phyloP scores from a whole-genome alignment of 2,113 vertebrate genomes.

The Lagopus muta region DNA sequence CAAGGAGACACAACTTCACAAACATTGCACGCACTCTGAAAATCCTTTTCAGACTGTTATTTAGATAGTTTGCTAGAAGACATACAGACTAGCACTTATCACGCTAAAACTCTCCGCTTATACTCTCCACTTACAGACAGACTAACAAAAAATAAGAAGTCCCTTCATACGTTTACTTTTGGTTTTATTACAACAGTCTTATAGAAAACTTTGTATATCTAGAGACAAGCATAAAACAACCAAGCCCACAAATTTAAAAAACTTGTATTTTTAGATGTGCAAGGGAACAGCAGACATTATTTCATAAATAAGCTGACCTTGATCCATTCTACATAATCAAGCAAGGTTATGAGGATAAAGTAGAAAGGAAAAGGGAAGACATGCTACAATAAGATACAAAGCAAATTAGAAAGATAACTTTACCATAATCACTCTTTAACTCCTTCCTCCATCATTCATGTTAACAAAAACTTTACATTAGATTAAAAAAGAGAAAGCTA shows the following conservation, averaged over 20 bases:
- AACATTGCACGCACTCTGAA: not conserved
- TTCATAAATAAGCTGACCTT: not conserved
- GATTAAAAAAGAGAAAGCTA: not conserved
- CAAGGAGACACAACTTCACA: not conserved
- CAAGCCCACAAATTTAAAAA: not conserved
- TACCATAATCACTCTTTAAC: not conserved
- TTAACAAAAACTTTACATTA: not conserved
- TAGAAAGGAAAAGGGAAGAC: not conserved
- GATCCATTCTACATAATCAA: not conserved
- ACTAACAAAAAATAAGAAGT: not conserved
- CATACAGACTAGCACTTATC: not conserved
- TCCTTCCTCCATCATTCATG: not conserved
- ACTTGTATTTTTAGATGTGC: not conserved
- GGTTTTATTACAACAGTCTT: not conserved
- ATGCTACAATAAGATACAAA: not conserved
- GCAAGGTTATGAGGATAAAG: not conserved
- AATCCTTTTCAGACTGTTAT: not conserved
- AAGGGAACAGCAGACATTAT: not conserved
- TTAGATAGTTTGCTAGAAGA: not conserved
- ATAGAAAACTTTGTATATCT: not conserved
- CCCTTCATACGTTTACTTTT: not conserved
- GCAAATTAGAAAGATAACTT: not conserved
- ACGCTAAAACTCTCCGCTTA: not conserved
- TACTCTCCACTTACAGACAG: not conserved
- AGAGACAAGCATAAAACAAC: not conserved